Percentiles rank a stretch among this genome's conserved stretches.
These are phyloP conservation scores for Gonocerus acuteangulatus DNA, from an alignment of 2,888 invertebrate genomes.

Conservation along the genomic window DNA sequence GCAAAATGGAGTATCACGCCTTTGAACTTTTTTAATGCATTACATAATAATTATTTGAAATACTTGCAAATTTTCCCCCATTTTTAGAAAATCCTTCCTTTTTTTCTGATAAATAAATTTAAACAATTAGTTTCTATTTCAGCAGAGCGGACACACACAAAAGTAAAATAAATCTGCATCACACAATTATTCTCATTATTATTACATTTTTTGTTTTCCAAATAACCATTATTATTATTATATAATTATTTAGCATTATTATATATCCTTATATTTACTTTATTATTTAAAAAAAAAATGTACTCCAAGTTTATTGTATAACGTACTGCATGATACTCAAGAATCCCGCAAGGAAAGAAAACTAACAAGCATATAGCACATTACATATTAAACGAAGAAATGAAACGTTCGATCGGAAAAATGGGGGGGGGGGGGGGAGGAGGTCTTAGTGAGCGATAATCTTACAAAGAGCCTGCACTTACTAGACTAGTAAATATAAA, in stretches of 20 bases:
- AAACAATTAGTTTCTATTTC: slow-evolving; percentile 15
- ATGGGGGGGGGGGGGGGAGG: slow-evolving; percentile 11
- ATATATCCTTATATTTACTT: slow-evolving; percentile 19
- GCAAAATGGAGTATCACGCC: slow-evolving; percentile 15
- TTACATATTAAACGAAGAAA: slow-evolving; percentile 11
- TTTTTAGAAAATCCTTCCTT: slow-evolving; percentile 21
- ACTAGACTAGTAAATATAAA: slow-evolving; percentile 4
- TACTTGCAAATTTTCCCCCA: slow-evolving; percentile 19
- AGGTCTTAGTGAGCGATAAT: slow-evolving; percentile 15
- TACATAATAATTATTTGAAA: slow-evolving; percentile 1
- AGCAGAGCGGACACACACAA: slow-evolving; percentile 21
- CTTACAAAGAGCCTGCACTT: slow-evolving; percentile 5
- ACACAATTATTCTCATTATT: slow-evolving; percentile 19
- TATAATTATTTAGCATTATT: slow-evolving; percentile 16
- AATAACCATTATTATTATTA: slow-evolving; percentile 19
- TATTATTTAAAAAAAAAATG: slow-evolving; percentile 12
- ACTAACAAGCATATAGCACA: slow-evolving; percentile 22
- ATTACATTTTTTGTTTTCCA: background rate
- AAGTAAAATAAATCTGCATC: slow-evolving; percentile 19
- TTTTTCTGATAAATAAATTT: slow-evolving; percentile 11
- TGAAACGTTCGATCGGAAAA: slow-evolving; percentile 2
- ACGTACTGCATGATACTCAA: slow-evolving; percentile 18
- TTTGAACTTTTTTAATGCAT: background rate
- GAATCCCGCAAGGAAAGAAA: slow-evolving; percentile 13
- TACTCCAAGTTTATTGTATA: slow-evolving; percentile 11